Evolutionary conservation across 2,888 invertebrate genomes (phyloP).

Genomic region (Diachrysia chrysitis): DNA sequence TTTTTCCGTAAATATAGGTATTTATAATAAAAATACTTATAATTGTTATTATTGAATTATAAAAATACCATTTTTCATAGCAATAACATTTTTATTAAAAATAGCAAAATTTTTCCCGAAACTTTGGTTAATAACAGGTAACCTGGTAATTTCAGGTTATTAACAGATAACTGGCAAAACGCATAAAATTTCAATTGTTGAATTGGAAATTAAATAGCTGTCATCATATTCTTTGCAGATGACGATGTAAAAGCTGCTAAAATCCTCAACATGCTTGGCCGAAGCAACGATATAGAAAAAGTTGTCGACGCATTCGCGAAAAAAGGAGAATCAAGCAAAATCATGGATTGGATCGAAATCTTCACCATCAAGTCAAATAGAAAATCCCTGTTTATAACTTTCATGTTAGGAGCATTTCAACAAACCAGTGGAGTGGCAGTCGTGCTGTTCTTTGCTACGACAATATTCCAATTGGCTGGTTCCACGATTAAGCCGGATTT

Average conservation of each 20-base stretch:
- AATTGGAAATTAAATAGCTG: too few species aligned
- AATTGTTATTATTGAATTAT: too few species aligned
- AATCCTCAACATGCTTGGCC: conserved; percentile 62
- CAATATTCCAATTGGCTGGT: conserved; percentile 66
- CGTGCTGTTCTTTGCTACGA: conserved; percentile 66
- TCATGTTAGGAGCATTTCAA: conserved; percentile 63
- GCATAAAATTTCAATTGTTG: too few species aligned
- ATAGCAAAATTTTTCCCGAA: too few species aligned
- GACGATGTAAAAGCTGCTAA: conserved; percentile 62
- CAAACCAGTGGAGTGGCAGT: conserved; percentile 67
- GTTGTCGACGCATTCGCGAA: conserved; percentile 39
- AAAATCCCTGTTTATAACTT: conserved; percentile 64
- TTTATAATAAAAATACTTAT: too few species aligned
- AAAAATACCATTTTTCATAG: too few species aligned
- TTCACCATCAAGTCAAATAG: conserved; percentile 62
- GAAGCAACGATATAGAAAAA: conserved; percentile 60
- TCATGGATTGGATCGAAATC: conserved; percentile 53
- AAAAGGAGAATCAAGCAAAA: conserved; percentile 25
- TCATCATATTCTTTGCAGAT: too few species aligned
- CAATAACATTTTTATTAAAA: too few species aligned
- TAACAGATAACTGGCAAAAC: too few species aligned
- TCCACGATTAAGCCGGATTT: conserved; percentile 65
- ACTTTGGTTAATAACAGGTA: too few species aligned
- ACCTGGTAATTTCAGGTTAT: too few species aligned
- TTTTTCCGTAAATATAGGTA: too few species aligned